Evolutionary conservation across 2,797 vertebrate species (phyloP).

Genomic region (Acipenser ruthenus): DNA sequence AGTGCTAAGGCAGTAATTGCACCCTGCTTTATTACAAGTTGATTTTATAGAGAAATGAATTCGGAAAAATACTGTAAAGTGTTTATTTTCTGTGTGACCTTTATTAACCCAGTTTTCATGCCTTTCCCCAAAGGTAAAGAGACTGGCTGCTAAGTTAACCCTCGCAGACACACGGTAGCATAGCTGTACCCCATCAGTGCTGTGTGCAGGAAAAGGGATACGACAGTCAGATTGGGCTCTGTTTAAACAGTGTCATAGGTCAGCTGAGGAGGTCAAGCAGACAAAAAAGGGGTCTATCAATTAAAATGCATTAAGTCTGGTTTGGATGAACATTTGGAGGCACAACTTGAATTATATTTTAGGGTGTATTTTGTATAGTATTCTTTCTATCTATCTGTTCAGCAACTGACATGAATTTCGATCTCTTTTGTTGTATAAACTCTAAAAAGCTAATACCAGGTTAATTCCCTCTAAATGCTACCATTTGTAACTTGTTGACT

Average conservation of each 20-base stretch:
- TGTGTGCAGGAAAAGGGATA: slow-evolving; percentile 61
- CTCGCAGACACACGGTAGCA: slow-evolving; percentile 62
- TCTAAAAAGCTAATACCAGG: too few relatives aligned
- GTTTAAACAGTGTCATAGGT: slow-evolving; percentile 58
- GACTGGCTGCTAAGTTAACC: slow-evolving; percentile 73
- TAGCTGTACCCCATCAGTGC: slow-evolving; percentile 62
- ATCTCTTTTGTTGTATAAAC: too few relatives aligned
- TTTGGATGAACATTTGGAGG: too few relatives aligned
- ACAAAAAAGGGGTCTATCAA: slow-evolving; percentile 40
- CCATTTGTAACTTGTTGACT: not conserved
- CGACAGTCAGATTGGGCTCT: slow-evolving; percentile 75
- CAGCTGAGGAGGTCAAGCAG: slow-evolving; percentile 44
- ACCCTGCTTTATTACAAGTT: slow-evolving; percentile 89
- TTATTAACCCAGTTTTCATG: slow-evolving; percentile 93
- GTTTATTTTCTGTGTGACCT: slow-evolving; percentile 97
- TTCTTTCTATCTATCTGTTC: too few relatives aligned
- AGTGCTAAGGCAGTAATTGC: slow-evolving; percentile 88
- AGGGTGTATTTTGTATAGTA: too few relatives aligned
- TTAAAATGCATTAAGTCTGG: slow-evolving; percentile 34
- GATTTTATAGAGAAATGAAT: slow-evolving; percentile 94
- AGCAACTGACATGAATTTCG: too few relatives aligned
- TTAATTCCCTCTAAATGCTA: too few relatives aligned
- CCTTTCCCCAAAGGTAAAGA: slow-evolving; percentile 75
- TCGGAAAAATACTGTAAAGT: slow-evolving; percentile 90
- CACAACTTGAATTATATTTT: too few relatives aligned